Evolutionary conservation across 2,888 invertebrate genomes (phyloP), one percentile per base, ranked within the genome.

Genomic region (Euproctis similis): DNA sequence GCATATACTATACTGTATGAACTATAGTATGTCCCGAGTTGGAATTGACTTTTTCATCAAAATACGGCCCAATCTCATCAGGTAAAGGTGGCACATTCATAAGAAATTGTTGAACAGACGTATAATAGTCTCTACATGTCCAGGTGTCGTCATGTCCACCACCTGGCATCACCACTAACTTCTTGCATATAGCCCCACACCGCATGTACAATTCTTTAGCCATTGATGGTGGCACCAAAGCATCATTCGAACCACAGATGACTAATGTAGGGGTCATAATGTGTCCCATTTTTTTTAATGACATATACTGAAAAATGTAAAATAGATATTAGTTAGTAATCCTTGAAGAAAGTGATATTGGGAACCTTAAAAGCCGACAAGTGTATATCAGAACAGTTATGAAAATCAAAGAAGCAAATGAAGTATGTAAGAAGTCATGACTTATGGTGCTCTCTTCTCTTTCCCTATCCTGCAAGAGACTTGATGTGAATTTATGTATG

Each of bases 141-240:
- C 97, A 97, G 0, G 97, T 97, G 69, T 97, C 96, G 59, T 97
- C 97, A 71, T 98, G 97, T 0, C 94, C 93, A 1, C 97, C 97
- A 10, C 90, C 88, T 2, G 90, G 88, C 68, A 97, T 88, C 56
- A 92, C 89, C 11, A 91, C 76, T 23, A 97, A 73, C 44, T 92
- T 90, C 75, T 97, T 97, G 49, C 89, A 86, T 11, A 87, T 71
- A 39, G 95, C 92, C 16, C 89, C 88, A 61, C 95, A 95, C 24
- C 88, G 80, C 48, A 89, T 85, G 61, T 92, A 93, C 28, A 97
- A 84, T 35, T 91, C 89, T 39, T 89, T 87, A 88, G 95, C 95
- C 97, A 97, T 97, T 27, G 87, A 78, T 1, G 97, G 95, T 26
- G 97, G 97, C 16, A 98, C 95, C 30, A 97, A 77, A 8, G 89